phyloP scores from a whole-genome alignment of 2,797 vertebrate genomes.

The Sphaeramia orbicularis region DNA sequence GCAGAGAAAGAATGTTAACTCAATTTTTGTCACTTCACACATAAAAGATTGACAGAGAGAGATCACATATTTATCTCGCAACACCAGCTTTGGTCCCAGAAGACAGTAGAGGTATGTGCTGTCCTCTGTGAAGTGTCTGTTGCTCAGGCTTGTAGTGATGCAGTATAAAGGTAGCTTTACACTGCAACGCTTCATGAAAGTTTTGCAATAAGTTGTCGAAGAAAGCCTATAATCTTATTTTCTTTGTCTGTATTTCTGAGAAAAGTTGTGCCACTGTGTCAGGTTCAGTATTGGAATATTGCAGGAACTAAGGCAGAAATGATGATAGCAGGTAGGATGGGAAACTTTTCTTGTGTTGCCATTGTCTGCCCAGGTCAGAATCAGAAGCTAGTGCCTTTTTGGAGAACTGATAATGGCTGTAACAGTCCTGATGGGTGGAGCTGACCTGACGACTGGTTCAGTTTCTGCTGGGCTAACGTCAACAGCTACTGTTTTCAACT shows the following conservation, averaged over 20 bases:
- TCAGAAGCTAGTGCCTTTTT: conserved; percentile 40
- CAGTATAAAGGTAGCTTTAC: conserved; percentile 49
- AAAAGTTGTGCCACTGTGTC: conserved; percentile 33
- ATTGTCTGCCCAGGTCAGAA: conserved; percentile 57
- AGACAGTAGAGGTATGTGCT: conserved; percentile 40
- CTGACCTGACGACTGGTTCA: conserved; percentile 22
- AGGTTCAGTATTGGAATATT: conserved; percentile 26
- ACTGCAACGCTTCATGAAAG: conserved; percentile 52
- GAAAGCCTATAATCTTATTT: conserved; percentile 42
- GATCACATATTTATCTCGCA: conserved; percentile 64
- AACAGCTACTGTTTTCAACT: neutral
- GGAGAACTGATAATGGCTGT: conserved; percentile 52
- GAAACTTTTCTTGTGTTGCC: conserved; percentile 27
- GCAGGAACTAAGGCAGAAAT: conserved; percentile 24
- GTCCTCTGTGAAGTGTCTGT: conserved; percentile 28
- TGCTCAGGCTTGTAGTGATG: conserved; percentile 29
- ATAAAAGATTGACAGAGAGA: conserved; percentile 59
- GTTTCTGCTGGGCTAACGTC: conserved; percentile 19
- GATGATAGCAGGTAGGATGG: conserved; percentile 45
- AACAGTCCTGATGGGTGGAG: conserved; percentile 34
- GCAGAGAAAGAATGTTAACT: conserved; percentile 39
- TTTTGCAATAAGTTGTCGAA: conserved; percentile 53
- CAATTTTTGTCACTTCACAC: conserved; percentile 42
- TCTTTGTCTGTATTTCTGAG: conserved; percentile 30
- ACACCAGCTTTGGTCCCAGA: conserved; percentile 49